These are phyloP conservation scores for Eurystomus gularis DNA, from an alignment of 2,113 vertebrate genomes.

Conservation along the genomic window DNA sequence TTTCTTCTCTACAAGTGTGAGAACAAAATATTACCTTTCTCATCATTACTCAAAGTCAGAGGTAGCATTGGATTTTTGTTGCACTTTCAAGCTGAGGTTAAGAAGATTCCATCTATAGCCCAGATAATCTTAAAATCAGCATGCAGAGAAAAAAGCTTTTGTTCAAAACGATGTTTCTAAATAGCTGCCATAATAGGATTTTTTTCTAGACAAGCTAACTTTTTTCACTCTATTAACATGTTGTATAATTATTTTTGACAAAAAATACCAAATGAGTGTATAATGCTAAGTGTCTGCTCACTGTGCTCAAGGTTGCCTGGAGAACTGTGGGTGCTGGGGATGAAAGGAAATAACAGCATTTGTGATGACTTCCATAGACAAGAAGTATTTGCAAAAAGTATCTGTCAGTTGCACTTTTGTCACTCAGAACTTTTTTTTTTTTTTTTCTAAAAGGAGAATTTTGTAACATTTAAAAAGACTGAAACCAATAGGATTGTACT, in stretches of 20 bases:
- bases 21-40: neutral
- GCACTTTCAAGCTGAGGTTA: conserved; percentile 10
- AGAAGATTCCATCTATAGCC: neutral
- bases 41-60: neutral
- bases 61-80: neutral
- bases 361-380: neutral
- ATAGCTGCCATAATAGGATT: neutral
- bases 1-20: neutral
- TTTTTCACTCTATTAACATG: neutral
- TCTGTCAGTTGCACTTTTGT: neutral
- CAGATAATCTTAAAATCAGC: conserved; percentile 7
- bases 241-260: neutral
- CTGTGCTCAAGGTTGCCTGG: neutral
- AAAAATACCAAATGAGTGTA: neutral
- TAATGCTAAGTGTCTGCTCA: neutral
- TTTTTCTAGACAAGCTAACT: neutral
- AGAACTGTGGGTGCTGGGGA: neutral
- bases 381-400: neutral
- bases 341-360: neutral
- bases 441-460: neutral
- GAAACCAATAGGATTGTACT: neutral
- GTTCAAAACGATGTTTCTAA: neutral
- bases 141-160: neutral
- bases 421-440: neutral
- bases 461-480: neutral